phyloP scores from a whole-genome alignment of 2,888 invertebrate species.

The Caenorhabditis sp. region DNA sequence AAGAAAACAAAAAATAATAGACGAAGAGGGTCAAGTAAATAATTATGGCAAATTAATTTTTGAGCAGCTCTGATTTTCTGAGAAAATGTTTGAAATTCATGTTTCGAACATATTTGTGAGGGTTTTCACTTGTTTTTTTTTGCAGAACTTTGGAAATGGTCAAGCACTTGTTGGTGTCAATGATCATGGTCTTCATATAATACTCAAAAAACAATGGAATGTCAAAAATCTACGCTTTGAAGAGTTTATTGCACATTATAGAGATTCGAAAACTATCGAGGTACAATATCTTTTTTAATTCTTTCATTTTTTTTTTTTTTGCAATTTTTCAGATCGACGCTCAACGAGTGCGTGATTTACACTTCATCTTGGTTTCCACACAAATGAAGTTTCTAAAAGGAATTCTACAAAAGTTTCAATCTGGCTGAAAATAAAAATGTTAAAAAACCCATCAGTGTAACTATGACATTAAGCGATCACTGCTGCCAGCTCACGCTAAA shows the following conservation, averaged over 20 bases:
- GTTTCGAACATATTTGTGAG: too few relatives aligned
- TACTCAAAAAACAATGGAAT: conserved; percentile 29
- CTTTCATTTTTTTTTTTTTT: conserved; percentile 6
- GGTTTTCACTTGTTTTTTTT: too few relatives aligned
- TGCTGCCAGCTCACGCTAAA: conserved; percentile 52
- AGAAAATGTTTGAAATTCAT: too few relatives aligned
- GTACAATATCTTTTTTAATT: too few relatives aligned
- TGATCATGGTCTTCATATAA: conserved; percentile 43
- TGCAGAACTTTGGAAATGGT: conserved; percentile 22
- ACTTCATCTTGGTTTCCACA: conserved; percentile 27
- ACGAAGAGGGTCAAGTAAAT: not conserved
- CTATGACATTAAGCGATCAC: conserved; percentile 59
- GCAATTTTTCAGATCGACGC: conserved; percentile 41
- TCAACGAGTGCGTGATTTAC: conserved; percentile 11
- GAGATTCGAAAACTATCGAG: conserved; percentile 29
- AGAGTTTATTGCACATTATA: conserved; percentile 18
- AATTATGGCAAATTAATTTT: not conserved
- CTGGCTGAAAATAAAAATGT: not conserved
- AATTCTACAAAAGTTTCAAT: conserved; percentile 32
- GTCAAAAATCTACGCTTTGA: conserved; percentile 36
- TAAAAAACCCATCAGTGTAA: conserved; percentile 54
- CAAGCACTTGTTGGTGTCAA: conserved; percentile 35
- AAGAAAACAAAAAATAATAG: not conserved
- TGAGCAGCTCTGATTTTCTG: too few relatives aligned
- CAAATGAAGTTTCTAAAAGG: conserved; percentile 40